phyloP scores from a whole-genome alignment of 2,113 vertebrate species.

The Sakesphorus luctuosus region DNA sequence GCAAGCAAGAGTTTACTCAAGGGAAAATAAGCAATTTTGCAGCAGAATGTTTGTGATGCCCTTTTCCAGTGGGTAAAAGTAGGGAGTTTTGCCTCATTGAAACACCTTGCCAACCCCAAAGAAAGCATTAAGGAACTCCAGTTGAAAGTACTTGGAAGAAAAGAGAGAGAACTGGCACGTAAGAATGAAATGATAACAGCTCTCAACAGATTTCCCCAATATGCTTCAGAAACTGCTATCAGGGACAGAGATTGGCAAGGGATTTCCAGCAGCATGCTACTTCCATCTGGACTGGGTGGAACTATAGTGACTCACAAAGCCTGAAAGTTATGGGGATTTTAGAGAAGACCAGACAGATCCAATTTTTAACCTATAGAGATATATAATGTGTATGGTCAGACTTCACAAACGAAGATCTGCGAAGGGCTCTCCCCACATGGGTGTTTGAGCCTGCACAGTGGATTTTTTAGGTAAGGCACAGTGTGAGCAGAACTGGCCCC shows the following conservation, averaged over 20 bases:
- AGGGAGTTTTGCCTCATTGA: neutral
- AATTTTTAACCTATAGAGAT: neutral
- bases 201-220: slow-evolving; percentile 36
- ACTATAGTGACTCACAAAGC: neutral
- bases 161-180: neutral
- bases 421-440: too few species aligned
- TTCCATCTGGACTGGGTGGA: slow-evolving; percentile 32
- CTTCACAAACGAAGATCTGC: too few species aligned
- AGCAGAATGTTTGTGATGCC: neutral
- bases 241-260: slow-evolving; percentile 5
- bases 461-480: too few species aligned
- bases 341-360: neutral
- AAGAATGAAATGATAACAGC: neutral
- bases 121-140: neutral
- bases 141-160: neutral
- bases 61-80: neutral
- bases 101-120: neutral
- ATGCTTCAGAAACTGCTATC: slow-evolving; percentile 5
- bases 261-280: neutral
- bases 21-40: slow-evolving; percentile 5
- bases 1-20: slow-evolving; percentile 21
- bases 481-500: too few species aligned
- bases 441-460: too few species aligned
- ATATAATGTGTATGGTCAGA: too few species aligned
- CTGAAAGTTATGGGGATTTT: neutral